Conservation (phyloP, 2,113 vertebrate genomes). For the Callospermophilus lateralis region DNA sequence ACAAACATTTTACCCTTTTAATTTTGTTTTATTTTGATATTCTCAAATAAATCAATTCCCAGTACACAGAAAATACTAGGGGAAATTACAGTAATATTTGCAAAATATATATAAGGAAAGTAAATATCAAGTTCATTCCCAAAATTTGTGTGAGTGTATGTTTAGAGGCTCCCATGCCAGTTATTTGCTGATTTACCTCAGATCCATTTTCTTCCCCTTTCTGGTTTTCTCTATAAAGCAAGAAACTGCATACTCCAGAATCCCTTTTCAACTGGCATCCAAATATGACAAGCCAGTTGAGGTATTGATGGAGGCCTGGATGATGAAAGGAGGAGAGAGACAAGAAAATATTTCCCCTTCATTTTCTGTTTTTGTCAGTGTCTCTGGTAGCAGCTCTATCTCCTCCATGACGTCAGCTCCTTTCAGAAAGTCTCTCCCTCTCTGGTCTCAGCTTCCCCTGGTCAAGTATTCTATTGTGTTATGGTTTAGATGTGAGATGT, state of each 20-base stretch:
- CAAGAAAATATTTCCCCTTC: neutral
- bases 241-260: neutral
- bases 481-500: too few species aligned
- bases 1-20: neutral
- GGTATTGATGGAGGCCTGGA: neutral
- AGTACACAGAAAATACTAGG: neutral
- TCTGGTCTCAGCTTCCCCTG: neutral
- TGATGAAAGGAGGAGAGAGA: neutral
- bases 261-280: neutral
- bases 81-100: constrained; percentile 3
- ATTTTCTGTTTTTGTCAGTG: constrained; percentile 25
- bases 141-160: neutral
- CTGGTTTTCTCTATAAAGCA: neutral
- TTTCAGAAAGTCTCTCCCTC: neutral
- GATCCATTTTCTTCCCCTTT: neutral
- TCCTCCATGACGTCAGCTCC: neutral
- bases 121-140: constrained; percentile 22
- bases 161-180: neutral
- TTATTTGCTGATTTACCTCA: neutral
- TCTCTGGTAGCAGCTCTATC: neutral
- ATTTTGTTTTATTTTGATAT: constrained; percentile 37
- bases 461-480: neutral
- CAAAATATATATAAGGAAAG: constrained; percentile 22
- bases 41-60: constrained; percentile 34
- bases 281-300: constrained; percentile 16